Percentiles rank a stretch among this genome's conserved stretches.
Evolutionary conservation across 2,797 vertebrate species (phyloP).

Genomic region (Carcharodon carcharias): DNA sequence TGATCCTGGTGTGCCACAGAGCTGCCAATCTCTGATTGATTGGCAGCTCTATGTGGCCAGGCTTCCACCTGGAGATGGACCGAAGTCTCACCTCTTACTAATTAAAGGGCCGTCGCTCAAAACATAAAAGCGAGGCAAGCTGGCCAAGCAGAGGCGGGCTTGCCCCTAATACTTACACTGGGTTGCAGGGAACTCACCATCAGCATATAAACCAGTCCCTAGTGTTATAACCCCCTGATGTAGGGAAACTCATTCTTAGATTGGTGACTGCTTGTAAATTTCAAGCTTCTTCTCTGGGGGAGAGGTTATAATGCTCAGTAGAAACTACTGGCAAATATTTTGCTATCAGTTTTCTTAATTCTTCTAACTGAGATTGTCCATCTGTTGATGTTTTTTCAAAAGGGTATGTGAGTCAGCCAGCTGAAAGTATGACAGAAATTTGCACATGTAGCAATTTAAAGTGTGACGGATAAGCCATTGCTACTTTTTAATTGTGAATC

Average conservation of each 20-base stretch:
- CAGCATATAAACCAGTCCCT: neutral
- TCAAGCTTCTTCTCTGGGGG: neutral
- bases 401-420: neutral
- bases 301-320: neutral
- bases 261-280: neutral
- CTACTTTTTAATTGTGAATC: neutral
- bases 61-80: neutral
- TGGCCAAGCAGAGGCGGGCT: neutral
- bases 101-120: too few relatives aligned
- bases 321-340: neutral
- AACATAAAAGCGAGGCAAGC: too few relatives aligned
- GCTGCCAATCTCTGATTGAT: too few relatives aligned
- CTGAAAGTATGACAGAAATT: neutral
- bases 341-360: neutral
- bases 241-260: neutral
- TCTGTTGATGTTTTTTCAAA: neutral
- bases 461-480: neutral
- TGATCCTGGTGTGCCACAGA: too few relatives aligned
- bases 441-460: neutral
- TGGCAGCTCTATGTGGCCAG: too few relatives aligned
- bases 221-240: neutral
- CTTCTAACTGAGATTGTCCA: neutral
- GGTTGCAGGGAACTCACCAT: neutral
- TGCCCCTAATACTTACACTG: neutral
- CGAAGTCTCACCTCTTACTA: neutral